phyloP scores from a whole-genome alignment of 2,888 invertebrate species.

The Adelphocoris suturalis region DNA sequence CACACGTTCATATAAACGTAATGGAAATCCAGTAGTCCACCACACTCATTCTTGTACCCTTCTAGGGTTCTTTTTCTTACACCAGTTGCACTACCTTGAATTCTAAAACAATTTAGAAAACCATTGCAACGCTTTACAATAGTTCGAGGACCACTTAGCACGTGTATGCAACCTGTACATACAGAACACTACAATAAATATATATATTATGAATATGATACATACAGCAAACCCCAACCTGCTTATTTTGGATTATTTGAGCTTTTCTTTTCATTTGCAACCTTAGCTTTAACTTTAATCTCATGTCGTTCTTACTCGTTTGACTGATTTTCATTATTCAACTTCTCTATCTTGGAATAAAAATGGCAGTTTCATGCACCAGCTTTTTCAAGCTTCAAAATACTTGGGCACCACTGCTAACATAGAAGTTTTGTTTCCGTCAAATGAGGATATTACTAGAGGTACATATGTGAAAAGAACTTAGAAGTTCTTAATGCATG shows the following conservation, averaged over 20 bases:
- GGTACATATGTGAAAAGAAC: background rate
- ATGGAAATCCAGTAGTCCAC: background rate
- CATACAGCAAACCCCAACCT: constrained; percentile 72
- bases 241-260: constrained; percentile 66
- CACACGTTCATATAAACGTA: background rate
- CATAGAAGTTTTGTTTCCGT: background rate
- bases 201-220: constrained; percentile 68
- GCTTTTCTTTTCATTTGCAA: constrained; percentile 69
- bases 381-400: constrained; percentile 45
- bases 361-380: constrained; percentile 20
- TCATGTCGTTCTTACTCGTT: constrained; percentile 50
- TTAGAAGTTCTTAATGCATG: constrained; percentile 29
- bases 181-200: constrained; percentile 73
- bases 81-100: constrained; percentile 24
- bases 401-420: constrained; percentile 5
- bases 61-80: background rate
- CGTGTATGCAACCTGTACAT: constrained; percentile 75
- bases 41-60: background rate
- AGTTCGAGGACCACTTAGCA: constrained; percentile 62
- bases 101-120: background rate
- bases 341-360: constrained; percentile 18
- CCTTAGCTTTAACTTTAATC: constrained; percentile 68
- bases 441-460: constrained; percentile 26
- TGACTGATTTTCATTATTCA: constrained; percentile 24
- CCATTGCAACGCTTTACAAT: background rate